Evolutionary conservation across 2,113 vertebrate genomes (phyloP).

Genomic region (Eudyptes chrysolophus): DNA sequence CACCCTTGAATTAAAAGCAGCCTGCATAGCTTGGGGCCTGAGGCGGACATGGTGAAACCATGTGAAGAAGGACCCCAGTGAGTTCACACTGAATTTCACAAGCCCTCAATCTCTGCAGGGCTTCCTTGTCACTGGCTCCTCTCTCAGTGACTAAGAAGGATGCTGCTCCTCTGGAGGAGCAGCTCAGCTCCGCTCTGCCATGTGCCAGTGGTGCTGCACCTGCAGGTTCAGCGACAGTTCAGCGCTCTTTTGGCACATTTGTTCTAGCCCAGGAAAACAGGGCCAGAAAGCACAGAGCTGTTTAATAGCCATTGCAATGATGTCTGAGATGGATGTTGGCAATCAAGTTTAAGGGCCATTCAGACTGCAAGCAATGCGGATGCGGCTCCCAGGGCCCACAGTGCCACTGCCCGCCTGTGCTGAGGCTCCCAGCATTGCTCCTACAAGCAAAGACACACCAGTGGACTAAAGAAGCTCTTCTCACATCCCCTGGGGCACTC

Average conservation of each 20-base stretch:
- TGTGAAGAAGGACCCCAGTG: neutral
- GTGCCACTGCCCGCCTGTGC: neutral
- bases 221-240: neutral
- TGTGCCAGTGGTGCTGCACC: neutral
- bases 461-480: neutral
- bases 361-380: fast-evolving
- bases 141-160: neutral
- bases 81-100: neutral
- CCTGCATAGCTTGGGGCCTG: fast-evolving
- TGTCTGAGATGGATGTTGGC: neutral
- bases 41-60: neutral
- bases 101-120: neutral
- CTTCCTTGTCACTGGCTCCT: neutral
- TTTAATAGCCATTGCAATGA: fast-evolving
- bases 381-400: neutral
- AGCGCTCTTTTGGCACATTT: neutral
- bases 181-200: neutral
- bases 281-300: neutral
- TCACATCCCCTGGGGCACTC: neutral
- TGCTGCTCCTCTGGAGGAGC: neutral
- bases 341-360: fast-evolving
- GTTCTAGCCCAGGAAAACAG: neutral
- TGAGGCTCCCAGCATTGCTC: neutral
- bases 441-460: neutral
- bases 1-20: neutral